These are phyloP conservation scores for Microdon myrmicae DNA, from an alignment of 2,888 invertebrate genomes.

Conservation along the genomic window DNA sequence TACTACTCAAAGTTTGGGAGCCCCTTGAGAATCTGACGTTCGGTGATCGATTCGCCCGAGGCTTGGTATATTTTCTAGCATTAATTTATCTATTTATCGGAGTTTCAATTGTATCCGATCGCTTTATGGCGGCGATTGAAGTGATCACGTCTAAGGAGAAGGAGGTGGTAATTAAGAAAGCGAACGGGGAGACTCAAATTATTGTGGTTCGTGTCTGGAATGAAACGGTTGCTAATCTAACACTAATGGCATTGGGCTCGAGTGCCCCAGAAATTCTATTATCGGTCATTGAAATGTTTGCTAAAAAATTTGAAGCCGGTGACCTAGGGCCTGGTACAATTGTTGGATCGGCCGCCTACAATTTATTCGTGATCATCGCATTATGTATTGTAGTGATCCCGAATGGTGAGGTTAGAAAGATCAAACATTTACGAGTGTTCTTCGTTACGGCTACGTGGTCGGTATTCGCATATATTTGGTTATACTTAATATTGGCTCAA, in stretches of 20 bases:
- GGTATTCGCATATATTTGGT: conserved; percentile 98
- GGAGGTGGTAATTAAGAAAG: conserved; percentile 89
- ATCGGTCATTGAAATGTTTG: conserved; percentile 97
- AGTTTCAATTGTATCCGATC: conserved; percentile 97
- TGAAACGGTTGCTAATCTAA: conserved; percentile 98
- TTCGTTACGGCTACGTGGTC: conserved; percentile 98
- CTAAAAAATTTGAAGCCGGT: conserved; percentile 93
- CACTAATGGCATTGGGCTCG: conserved; percentile 98
- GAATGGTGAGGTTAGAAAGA: conserved; percentile 88
- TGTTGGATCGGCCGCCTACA: conserved; percentile 98
- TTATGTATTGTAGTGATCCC: conserved; percentile 94
- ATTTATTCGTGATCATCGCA: conserved; percentile 96
- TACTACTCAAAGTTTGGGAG: conserved; percentile 88
- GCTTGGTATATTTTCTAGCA: conserved; percentile 87
- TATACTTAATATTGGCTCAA: conserved; percentile 92
- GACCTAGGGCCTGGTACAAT: conserved; percentile 98
- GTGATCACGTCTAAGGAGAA: conserved; percentile 98
- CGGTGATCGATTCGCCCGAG: conserved; percentile 84
- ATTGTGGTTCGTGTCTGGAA: conserved; percentile 97
- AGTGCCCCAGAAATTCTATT: conserved; percentile 98
- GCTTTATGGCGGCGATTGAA: conserved; percentile 99
- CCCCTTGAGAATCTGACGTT: conserved; percentile 82
- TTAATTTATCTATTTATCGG: conserved; percentile 97
- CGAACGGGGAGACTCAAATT: conserved; percentile 87
- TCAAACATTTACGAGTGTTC: conserved; percentile 96